These are phyloP conservation scores for Cylas formicarius DNA, from an alignment of 1,140 invertebrate species.

Conservation along the genomic window DNA sequence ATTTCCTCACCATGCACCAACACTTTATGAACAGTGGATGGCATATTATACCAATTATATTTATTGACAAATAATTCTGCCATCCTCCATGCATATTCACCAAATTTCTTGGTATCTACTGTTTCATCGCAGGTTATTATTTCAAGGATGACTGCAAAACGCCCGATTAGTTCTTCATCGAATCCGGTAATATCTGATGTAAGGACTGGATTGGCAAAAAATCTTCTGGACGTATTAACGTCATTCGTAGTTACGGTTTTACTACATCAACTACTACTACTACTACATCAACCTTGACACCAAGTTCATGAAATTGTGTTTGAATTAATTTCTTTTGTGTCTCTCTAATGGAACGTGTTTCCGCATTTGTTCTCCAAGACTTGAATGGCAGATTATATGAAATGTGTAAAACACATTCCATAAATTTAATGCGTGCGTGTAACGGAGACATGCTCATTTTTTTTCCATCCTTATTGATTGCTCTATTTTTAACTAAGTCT, in stretches of 20 bases:
- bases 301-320: conserved; percentile 7
- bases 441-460: conserved; percentile 10
- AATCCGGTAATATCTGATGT: conserved; percentile 16
- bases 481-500: conserved; percentile 3
- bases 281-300: no score
- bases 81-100: conserved; percentile 7
- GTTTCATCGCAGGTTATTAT: not conserved
- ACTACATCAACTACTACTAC: no score
- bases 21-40: conserved; percentile 37
- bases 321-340: conserved; percentile 13
- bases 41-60: conserved; percentile 38
- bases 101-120: conserved; percentile 8
- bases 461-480: not conserved
- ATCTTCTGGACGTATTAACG: conserved; percentile 11
- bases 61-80: conserved; percentile 26
- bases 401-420: conserved; percentile 17
- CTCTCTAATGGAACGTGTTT: not conserved
- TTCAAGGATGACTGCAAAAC: conserved; percentile 12
- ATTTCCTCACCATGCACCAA: conserved; percentile 29
- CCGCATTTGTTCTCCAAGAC: conserved; percentile 4
- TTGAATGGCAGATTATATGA: conserved; percentile 8
- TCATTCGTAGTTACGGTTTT: conserved; percentile 14
- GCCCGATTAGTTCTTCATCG: conserved; percentile 17
- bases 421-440: conserved; percentile 18
- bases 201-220: conserved; percentile 8